Conservation (phyloP, 35 echinoderm and acorn worm genomes). For the Heliocidaris tuberculata region DNA sequence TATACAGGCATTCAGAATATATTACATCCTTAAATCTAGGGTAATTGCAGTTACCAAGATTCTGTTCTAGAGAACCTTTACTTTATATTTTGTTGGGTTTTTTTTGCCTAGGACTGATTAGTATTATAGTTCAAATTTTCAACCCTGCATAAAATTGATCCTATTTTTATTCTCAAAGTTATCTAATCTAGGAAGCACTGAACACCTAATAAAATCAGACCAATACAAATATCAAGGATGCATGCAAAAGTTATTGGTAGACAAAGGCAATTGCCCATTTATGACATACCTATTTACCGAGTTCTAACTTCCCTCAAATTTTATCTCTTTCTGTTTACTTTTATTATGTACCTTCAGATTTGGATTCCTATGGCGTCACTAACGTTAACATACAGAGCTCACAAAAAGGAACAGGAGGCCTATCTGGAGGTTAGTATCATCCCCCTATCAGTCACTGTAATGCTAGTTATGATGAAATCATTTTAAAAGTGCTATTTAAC, state of each 20-base stretch:
- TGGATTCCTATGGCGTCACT: conserved; percentile 12
- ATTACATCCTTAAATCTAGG: too few relatives aligned
- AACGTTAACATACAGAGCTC: conserved; percentile 22
- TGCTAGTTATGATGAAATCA: too few relatives aligned
- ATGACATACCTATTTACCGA: neutral
- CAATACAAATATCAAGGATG: neutral
- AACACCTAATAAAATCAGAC: neutral
- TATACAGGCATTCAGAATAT: too few relatives aligned
- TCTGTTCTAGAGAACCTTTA: too few relatives aligned
- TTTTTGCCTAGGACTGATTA: too few relatives aligned
- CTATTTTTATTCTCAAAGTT: neutral
- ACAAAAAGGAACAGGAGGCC: conserved; percentile 18
- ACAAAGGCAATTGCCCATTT: neutral
- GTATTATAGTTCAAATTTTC: too few relatives aligned
- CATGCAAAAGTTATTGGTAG: neutral
- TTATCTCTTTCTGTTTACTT: neutral
- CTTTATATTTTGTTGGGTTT: too few relatives aligned
- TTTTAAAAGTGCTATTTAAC: too few relatives aligned
- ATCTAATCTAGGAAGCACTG: neutral
- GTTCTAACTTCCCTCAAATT: neutral
- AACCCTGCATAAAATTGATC: too few relatives aligned
- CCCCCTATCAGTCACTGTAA: neutral
- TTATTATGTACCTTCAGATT: neutral
- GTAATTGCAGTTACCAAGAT: too few relatives aligned
- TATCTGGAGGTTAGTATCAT: conserved; percentile 8